Evolutionary conservation across 2,888 invertebrate genomes (phyloP).

Genomic region (Apocheima hispidaria): DNA sequence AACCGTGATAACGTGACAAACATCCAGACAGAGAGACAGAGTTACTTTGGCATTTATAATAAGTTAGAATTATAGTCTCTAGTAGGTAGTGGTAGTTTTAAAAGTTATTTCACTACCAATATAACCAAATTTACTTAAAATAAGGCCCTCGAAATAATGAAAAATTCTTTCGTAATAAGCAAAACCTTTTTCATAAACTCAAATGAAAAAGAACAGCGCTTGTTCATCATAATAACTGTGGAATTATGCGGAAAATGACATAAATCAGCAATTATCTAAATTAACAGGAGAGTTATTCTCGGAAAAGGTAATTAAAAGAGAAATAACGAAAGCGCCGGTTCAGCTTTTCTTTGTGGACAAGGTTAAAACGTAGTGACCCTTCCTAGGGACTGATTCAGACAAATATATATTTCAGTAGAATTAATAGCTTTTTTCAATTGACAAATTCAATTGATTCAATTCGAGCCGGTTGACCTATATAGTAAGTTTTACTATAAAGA

Average conservation of each 20-base stretch:
- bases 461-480: too few relatives aligned
- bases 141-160: neutral
- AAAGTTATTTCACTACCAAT: too few relatives aligned
- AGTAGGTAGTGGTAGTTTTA: too few relatives aligned
- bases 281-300: constrained; percentile 32
- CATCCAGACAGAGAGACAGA: too few relatives aligned
- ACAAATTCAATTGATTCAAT: neutral
- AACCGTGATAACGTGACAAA: too few relatives aligned
- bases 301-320: constrained; percentile 29
- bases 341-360: neutral
- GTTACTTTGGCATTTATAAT: too few relatives aligned
- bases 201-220: constrained; percentile 26
- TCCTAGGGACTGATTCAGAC: too few relatives aligned
- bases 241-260: constrained; percentile 29
- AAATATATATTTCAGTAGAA: neutral
- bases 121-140: too few relatives aligned
- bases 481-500: too few relatives aligned
- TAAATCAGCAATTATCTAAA: constrained; percentile 44
- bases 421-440: neutral
- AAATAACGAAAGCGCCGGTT: constrained; percentile 6
- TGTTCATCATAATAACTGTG: constrained; percentile 23
- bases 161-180: constrained; percentile 1
- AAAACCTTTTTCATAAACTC: constrained; percentile 12
- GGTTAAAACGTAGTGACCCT: neutral
- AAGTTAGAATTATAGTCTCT: too few relatives aligned